Base-by-base conservation (phyloP, 1,140 invertebrate species). In the Cepaea nemoralis region DNA sequence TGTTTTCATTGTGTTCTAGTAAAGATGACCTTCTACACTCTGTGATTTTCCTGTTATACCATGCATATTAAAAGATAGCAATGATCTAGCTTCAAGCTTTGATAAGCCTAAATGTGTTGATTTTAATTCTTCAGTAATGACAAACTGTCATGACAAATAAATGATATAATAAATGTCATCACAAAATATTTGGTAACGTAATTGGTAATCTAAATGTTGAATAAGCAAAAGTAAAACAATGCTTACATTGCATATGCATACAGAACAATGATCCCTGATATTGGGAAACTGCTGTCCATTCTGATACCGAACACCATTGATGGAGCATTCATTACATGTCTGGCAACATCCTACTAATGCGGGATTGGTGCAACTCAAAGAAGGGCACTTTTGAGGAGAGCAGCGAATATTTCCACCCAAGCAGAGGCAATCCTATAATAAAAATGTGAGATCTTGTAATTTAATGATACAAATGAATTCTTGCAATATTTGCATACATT, bases 341-440 rank as follows among this genome's bases (percentile, higher is more conserved):
- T 84, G 86, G 82, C 88, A 90, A 77, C 88, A 89, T 12, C 85
- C 82, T 14, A 77, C 73, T 8, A 70, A 75, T 40, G 83, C 83
- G 6, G 88, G 87, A 59, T 86, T 71, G 8, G 70, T 50, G 83
- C 88, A 89, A 27, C 31, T 42, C 12, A 82, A 83, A 12, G 77
- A 70, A 16, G 83, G 82, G 69, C 84, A 86, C 22, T 66, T 37
- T 19, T 77, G 71, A 22, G 71, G 69, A 48, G 31, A 22, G 77
- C 83, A 86, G 22, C 59, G 22, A 37, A 87, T 76, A 59, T 77
- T 82, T 8, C 86, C 86, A 74, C 83, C 77, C 14, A n/a, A 35
- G 76, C 87, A 87, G 0, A 39, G 48, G 79, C 85, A 88, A 22
- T 77, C 82, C 71, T 85, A 45, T 77, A 84, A 86, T 24, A 33